phyloP scores from a whole-genome alignment of 1,140 invertebrate species.

The Aphelenchoides besseyi region DNA sequence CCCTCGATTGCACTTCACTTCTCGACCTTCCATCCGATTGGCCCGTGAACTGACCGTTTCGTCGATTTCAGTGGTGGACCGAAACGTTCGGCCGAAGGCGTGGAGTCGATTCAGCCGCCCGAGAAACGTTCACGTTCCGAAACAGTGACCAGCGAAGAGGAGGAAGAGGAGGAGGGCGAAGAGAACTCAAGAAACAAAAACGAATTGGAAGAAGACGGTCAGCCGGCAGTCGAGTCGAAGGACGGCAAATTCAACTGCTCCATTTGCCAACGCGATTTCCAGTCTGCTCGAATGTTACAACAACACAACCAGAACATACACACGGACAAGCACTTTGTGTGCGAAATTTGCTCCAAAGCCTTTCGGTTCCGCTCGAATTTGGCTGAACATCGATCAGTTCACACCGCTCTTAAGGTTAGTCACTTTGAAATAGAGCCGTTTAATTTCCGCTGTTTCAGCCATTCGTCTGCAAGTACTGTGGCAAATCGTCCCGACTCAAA shows the following conservation, averaged over 20 bases:
- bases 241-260: neutral
- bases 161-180: neutral
- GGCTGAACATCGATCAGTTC: constrained; percentile 61
- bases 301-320: constrained; percentile 26
- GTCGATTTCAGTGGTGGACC: no score
- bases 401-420: constrained; percentile 50
- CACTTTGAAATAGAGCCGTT: neutral
- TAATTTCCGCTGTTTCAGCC: constrained; percentile 34
- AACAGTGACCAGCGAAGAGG: neutral
- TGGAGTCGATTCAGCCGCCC: neutral
- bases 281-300: constrained; percentile 19
- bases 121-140: neutral
- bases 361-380: constrained; percentile 62
- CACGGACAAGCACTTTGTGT: constrained; percentile 46
- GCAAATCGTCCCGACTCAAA: constrained; percentile 56
- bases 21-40: no score
- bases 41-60: no score
- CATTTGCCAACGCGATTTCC: neutral
- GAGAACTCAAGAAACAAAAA: neutral
- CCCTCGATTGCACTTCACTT: no score
- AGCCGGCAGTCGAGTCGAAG: neutral
- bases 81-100: no score
- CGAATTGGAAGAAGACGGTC: neutral
- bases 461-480: constrained; percentile 61
- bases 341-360: constrained; percentile 62